phyloP scores from a whole-genome alignment of 1,140 invertebrate genomes.

The Planococcus citri region DNA sequence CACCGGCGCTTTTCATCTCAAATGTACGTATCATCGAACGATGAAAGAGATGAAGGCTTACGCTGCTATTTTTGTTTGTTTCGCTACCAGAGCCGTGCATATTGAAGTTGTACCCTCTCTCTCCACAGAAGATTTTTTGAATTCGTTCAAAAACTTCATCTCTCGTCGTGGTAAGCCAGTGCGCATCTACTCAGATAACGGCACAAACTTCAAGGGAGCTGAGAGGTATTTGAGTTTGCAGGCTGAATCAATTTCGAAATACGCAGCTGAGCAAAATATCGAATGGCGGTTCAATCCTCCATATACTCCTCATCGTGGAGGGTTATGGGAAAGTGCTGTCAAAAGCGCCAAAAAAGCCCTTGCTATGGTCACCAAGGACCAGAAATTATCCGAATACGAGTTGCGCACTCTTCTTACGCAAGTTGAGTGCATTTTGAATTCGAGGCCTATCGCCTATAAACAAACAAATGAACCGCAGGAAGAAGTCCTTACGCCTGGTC shows the following conservation, averaged over 20 bases:
- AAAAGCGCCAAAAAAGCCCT: conserved; percentile 30
- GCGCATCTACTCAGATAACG: no score
- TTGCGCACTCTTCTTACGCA: conserved; percentile 24
- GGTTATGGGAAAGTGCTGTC: conserved; percentile 31
- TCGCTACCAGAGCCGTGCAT: not conserved
- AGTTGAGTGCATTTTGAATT: no score
- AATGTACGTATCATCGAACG: not conserved
- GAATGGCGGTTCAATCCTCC: conserved; percentile 31
- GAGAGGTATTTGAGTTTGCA: not conserved
- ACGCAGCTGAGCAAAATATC: not conserved
- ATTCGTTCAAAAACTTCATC: conserved; percentile 30
- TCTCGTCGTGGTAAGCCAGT: no score
- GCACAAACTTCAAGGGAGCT: not conserved
- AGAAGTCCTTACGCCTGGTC: no score
- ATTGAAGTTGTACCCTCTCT: no score
- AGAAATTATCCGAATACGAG: conserved; percentile 25
- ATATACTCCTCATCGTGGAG: conserved; percentile 29
- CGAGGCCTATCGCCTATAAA: no score
- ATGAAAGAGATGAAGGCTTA: not conserved
- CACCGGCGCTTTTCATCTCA: not conserved
- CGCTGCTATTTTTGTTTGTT: not conserved
- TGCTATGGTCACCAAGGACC: conserved; percentile 22
- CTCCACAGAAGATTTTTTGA: conserved; percentile 28
- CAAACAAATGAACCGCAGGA: no score
- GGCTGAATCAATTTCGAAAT: not conserved